phyloP scores from a whole-genome alignment of 2,797 vertebrate genomes.

The Mormyrus proboscirostris region DNA sequence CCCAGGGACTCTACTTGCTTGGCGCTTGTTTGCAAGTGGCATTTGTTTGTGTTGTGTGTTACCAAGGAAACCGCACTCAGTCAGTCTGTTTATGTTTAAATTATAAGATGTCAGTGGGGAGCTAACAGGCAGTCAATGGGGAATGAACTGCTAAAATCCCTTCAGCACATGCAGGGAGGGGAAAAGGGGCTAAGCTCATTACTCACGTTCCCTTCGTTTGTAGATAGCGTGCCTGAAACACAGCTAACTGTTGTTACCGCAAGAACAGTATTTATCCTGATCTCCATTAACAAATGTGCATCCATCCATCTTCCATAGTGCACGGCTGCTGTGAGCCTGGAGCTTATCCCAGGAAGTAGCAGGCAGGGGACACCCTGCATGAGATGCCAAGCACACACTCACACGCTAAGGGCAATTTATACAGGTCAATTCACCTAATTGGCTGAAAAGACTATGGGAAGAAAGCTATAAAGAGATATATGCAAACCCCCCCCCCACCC shows the following conservation, averaged over 20 bases:
- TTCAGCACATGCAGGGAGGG: background rate
- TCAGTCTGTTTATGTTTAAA: conserved; percentile 16
- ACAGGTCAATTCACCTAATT: background rate
- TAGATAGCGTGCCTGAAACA: background rate
- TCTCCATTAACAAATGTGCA: conserved; percentile 15
- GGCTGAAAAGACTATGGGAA: background rate
- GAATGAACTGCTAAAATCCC: background rate
- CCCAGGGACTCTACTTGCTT: background rate
- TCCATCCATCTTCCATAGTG: conserved; percentile 13
- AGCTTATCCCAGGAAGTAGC: background rate
- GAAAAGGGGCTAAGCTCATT: background rate
- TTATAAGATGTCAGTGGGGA: background rate
- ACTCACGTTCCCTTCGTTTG: background rate
- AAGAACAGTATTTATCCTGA: background rate
- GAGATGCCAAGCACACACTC: background rate
- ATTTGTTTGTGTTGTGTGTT: conserved; percentile 5
- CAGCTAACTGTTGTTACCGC: background rate
- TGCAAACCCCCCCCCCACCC: background rate
- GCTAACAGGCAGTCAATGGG: background rate
- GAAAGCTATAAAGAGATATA: background rate
- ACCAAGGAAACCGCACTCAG: conserved; percentile 11
- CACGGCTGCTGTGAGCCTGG: background rate
- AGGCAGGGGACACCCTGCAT: background rate
- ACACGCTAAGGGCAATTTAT: background rate
- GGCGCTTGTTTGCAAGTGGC: conserved; percentile 4